Base-by-base conservation (phyloP, 2,888 invertebrate species). In the Limnephilus auricula region DNA sequence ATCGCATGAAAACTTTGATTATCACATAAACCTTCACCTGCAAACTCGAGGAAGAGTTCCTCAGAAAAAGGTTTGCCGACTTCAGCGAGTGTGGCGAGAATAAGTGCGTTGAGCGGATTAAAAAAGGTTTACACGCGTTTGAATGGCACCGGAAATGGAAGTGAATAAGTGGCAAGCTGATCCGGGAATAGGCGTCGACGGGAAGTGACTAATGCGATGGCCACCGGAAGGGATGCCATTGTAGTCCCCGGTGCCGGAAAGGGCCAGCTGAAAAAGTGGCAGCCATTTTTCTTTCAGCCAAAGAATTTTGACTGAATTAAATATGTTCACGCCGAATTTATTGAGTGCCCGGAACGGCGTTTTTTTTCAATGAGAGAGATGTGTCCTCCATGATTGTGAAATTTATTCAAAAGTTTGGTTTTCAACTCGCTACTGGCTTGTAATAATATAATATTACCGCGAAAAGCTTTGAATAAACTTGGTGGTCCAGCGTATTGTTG, bases 101-200 rank as follows among this genome's bases (percentile, higher is more conserved):
- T 83, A 83, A 18, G 83, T 83, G 50, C 50, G 86, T 86, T n/a
- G 31, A 65, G 87, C 78, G 79, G 87, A 78, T 88, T 88, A 78
- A 88, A 88, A 88, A 88, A 79, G 87, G 87, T 88, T 88, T 88
- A 88, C 87, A 88, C 25, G 78, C 87, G 25, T 88, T 88, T 88
- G 87, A 88, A 88, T 78, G 79, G 87, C 65, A 78, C 87, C 32
- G 87, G 87, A 79, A 78, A 88, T 78, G 87, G 87, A 25, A 78
- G 87, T 79, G 87, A 88, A 88, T 79, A 88, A 88, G 87, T 88
- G 87, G 87, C 78, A 88, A 88, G 87, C 87, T 88, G 87, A 88
- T 88, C 87, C 87, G 87, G 87, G 87, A 79, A 88, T 34, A 88
- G 87, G 87, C 87, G 87, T 88, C 87, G 79, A 88, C 87, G 25